These are phyloP conservation scores for Mycalesis mineus DNA, from an alignment of 2,888 invertebrate genomes.

Conservation along the genomic window DNA sequence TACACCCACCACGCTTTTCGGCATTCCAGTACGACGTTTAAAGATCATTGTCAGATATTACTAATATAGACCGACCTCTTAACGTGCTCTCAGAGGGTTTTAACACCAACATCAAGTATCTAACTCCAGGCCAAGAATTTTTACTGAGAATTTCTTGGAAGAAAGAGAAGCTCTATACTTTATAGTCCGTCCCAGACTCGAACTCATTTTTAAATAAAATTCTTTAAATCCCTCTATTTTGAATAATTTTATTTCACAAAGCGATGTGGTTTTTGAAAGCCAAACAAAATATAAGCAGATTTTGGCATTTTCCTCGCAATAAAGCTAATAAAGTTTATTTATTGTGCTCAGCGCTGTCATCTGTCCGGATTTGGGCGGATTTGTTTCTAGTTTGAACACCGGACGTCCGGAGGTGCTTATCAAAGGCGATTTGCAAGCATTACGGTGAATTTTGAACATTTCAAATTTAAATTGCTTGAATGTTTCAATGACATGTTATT, in stretches of 20 bases:
- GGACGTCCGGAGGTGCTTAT: constrained; percentile 19
- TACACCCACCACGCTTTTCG: too few relatives aligned
- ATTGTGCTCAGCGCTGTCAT: constrained; percentile 16
- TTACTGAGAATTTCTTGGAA: too few relatives aligned
- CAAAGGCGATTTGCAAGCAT: constrained; percentile 11
- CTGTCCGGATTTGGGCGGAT: constrained; percentile 24
- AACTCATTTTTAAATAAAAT: too few relatives aligned
- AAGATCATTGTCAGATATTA: too few relatives aligned
- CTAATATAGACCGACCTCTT: too few relatives aligned
- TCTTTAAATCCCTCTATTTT: too few relatives aligned
- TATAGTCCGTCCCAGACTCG: too few relatives aligned
- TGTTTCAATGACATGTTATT: not conserved
- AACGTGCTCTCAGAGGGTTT: too few relatives aligned
- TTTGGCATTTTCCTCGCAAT: constrained; percentile 2
- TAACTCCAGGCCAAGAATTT: too few relatives aligned
- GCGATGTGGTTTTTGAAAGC: not conserved
- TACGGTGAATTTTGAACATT: constrained; percentile 6
- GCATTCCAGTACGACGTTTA: too few relatives aligned
- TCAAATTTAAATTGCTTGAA: constrained; percentile 2
- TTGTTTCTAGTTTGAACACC: constrained; percentile 22
- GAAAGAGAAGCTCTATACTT: too few relatives aligned
- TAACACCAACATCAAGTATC: too few relatives aligned
- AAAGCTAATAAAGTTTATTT: constrained; percentile 14
- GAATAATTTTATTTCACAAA: not conserved
- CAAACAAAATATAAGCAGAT: constrained; percentile 1